These are phyloP conservation scores for Geopemphigus sp. DNA, from an alignment of 1,140 invertebrate species.

Conservation along the genomic window DNA sequence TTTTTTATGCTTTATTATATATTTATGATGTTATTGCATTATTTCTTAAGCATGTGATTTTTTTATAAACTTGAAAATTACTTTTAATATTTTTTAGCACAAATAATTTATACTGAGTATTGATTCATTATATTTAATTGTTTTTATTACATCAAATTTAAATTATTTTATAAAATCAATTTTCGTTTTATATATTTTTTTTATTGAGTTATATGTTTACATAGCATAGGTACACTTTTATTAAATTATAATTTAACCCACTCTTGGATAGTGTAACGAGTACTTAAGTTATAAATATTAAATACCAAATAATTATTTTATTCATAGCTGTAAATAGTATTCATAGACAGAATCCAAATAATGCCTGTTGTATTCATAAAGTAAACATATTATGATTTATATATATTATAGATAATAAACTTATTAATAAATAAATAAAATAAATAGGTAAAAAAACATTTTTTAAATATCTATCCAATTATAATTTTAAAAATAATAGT, in stretches of 20 bases:
- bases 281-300: not conserved
- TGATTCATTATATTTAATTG: not conserved
- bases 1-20: not conserved
- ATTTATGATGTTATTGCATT: not conserved
- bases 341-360: no score
- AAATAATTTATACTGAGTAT: not conserved
- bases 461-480: no score
- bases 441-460: no score
- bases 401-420: not conserved
- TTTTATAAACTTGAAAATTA: no score
- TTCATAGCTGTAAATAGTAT: not conserved
- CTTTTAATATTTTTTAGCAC: no score
- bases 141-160: not conserved
- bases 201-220: not conserved
- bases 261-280: not conserved
- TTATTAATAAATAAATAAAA: not conserved
- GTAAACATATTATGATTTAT: not conserved
- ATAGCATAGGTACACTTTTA: not conserved
- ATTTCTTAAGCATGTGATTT: not conserved
- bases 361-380: no score
- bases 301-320: not conserved
- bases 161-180: not conserved
- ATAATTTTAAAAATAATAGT: no score
- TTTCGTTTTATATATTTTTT: no score
- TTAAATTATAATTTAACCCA: not conserved